A percentile compares a stretch with the other conserved stretches of the same genome.
These are phyloP conservation scores for Hemiscyllium ocellatum DNA, from an alignment of 2,113 vertebrate species.

Conservation along the genomic window DNA sequence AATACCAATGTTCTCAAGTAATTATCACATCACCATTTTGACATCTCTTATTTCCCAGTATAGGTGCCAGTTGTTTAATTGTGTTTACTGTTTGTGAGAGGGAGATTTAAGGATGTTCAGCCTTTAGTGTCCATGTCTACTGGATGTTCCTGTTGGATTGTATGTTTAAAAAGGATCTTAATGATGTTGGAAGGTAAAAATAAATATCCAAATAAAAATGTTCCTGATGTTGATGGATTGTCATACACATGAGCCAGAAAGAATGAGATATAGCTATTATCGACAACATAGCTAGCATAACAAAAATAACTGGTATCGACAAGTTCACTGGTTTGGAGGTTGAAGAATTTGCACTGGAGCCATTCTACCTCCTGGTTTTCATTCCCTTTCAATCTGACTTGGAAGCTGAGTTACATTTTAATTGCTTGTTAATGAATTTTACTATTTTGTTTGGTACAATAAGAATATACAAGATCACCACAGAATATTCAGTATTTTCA, in stretches of 20 bases:
- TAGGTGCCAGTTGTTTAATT: background rate
- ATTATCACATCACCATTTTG: too few relatives aligned
- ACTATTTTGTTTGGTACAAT: background rate
- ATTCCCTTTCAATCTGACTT: background rate
- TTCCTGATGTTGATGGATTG: background rate
- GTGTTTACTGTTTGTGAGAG: background rate
- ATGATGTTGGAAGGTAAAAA: background rate
- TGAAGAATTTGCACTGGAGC: background rate
- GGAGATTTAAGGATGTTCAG: background rate
- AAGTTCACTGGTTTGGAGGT: background rate
- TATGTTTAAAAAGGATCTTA: background rate
- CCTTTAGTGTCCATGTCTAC: background rate
- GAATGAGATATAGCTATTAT: background rate
- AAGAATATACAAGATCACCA: background rate
- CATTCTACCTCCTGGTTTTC: background rate
- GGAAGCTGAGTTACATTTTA: background rate
- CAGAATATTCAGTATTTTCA: background rate
- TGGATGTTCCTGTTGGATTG: background rate
- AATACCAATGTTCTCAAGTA: too few relatives aligned
- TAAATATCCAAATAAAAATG: background rate
- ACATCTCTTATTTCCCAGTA: too few relatives aligned
- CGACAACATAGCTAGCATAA: background rate
- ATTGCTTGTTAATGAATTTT: background rate
- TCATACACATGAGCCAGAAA: background rate
- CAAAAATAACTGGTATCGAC: background rate